Percentiles rank a stretch among this genome's conserved stretches.
Evolutionary conservation across 2,888 invertebrate genomes (phyloP).

Genomic region (Drosophila tripunctata): DNA sequence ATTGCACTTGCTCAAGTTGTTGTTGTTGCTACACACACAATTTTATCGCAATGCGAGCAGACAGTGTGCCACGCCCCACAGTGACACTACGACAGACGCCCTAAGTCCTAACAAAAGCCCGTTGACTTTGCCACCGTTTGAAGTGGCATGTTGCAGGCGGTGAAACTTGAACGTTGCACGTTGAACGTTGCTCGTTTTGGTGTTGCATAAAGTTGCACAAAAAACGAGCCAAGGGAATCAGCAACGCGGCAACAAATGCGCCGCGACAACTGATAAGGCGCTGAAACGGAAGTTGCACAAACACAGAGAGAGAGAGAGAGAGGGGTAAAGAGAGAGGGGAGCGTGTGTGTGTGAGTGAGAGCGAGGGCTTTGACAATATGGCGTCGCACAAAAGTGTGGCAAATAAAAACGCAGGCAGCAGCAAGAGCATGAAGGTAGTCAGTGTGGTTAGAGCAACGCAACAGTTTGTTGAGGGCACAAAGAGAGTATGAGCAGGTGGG

Average conservation of each 20-base stretch:
- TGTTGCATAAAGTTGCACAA: constrained; percentile 68
- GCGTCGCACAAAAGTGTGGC: constrained; percentile 58
- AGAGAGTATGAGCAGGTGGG: background rate
- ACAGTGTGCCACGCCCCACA: constrained; percentile 31
- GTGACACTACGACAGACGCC: constrained; percentile 15
- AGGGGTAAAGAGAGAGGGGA: background rate
- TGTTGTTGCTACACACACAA: constrained; percentile 5
- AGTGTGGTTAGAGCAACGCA: constrained; percentile 17
- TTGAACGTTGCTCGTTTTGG: constrained; percentile 46
- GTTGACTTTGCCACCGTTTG: constrained; percentile 54
- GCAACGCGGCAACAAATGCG: constrained; percentile 55
- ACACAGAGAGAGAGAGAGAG: constrained; percentile 1
- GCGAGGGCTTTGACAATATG: constrained; percentile 59
- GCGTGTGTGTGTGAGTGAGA: constrained; percentile 18
- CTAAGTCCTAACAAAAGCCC: constrained; percentile 58
- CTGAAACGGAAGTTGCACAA: constrained; percentile 59
- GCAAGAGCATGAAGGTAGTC: constrained; percentile 20
- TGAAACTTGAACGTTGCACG: constrained; percentile 7
- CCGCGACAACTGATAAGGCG: constrained; percentile 71
- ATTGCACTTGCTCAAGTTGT: constrained; percentile 54
- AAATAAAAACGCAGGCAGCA: constrained; percentile 56
- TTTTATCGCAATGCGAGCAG: constrained; percentile 67
- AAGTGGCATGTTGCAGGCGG: constrained; percentile 43
- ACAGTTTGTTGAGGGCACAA: constrained; percentile 51
- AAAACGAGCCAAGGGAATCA: constrained; percentile 62